Base-by-base conservation (phyloP, 2,113 vertebrate genomes). In the Platanista minor region DNA sequence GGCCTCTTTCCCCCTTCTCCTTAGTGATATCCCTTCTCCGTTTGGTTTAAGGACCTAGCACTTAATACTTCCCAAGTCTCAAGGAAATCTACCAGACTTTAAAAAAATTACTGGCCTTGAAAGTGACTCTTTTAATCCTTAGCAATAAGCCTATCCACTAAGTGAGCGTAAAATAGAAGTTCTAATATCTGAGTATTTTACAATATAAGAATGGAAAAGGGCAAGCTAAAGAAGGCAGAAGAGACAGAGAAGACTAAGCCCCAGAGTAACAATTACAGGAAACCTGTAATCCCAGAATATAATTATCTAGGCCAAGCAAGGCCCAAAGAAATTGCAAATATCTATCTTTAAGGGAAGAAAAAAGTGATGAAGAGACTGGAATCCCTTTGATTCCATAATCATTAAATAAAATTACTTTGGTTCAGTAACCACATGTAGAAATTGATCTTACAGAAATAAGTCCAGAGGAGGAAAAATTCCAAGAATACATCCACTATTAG, bases 401-500 rank as follows among this genome's bases (percentile, higher is more conserved):
- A 59, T 82, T 91, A 77, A 57, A 85, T 80, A 90, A 94, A 92
- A 83, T 46, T 87, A 74, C 31, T 90, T 52, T 82, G 54, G 46
- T 72, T 92, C 33, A 94, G 33, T 77, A 90, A 67, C n/a, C 12
- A 61, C n/a, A 78, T 82, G n/a, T 43, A 80, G 77, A 95, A 88
- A 80, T 9, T 17, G 6, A 33, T 36, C 74, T 95, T 81, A 87
- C 1, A 90, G 59, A 94, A 94, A 6, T 87, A 95, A 90, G 25
- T 41, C 39, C 12, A 31, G 33, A 18, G 29, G 41, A 27, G 5
- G 29, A n/a, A 46, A 43, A 43, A 61, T 54, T 39, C 62, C n/a
- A 81, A 49, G 57, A 91, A 71, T 12, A 81, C 23, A 89, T 36
- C 27, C 15, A 90, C 20, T 72, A 77, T 17, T 62, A 77, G 9